phyloP scores from a whole-genome alignment of 2,113 vertebrate species.

The Phyllostomus hastatus region DNA sequence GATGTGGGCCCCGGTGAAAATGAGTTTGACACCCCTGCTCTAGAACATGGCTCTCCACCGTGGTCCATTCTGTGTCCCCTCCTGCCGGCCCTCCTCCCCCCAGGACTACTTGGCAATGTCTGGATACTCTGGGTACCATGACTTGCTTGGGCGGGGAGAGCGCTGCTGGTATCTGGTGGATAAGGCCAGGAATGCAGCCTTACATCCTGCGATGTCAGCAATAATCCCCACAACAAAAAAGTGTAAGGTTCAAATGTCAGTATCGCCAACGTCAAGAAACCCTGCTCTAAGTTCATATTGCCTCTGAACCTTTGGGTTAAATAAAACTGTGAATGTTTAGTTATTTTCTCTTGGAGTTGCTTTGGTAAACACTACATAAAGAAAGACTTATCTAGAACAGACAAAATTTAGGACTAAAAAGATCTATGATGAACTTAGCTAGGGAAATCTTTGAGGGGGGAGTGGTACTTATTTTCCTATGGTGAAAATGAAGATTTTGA shows the following conservation, averaged over 20 bases:
- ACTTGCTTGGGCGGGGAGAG: not conserved
- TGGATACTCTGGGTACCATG: not conserved
- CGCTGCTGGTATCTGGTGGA: not conserved
- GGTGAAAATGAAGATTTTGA: not conserved
- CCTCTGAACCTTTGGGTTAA: not conserved
- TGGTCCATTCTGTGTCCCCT: not conserved
- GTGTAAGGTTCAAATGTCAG: not conserved
- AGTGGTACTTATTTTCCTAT: not conserved
- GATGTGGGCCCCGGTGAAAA: too few species aligned
- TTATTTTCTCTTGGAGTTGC: not conserved
- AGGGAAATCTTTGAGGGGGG: not conserved
- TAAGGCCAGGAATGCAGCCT: not conserved
- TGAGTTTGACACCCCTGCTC: not conserved
- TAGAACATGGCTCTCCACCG: not conserved
- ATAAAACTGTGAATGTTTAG: constrained; percentile 3
- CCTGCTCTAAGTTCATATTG: not conserved
- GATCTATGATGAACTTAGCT: not conserved
- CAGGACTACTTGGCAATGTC: not conserved
- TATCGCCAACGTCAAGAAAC: not conserved
- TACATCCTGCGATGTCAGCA: not conserved
- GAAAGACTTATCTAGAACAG: not conserved
- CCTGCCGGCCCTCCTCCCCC: too few species aligned
- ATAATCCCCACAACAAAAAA: not conserved
- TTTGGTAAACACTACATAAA: not conserved
- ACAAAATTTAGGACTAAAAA: not conserved